Base-by-base conservation (phyloP, 2,797 vertebrate species). In the Epinephelus awoara region DNA sequence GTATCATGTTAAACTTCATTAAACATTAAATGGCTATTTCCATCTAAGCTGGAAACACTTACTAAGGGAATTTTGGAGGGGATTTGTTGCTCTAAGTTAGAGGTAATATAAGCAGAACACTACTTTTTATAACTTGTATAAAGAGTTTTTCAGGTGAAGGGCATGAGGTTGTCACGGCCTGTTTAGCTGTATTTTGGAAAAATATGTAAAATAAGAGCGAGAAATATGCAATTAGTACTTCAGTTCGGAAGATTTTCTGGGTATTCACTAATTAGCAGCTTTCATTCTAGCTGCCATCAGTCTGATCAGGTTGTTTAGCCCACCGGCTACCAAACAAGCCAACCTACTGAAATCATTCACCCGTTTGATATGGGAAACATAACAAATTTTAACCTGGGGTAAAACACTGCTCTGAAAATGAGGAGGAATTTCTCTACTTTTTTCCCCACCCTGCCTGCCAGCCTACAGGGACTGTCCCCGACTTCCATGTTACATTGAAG, bases 281-380 rank as follows among this genome's bases (percentile, higher is more conserved):
- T 57, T 75, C 46, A 64, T 68, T 82, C 42, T 52, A 21, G 52
- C 64, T 71, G 62, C 62, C 75, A 52, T 84, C 73, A 54, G 67
- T 77, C 21, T 76, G 71, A 89, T 83, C 67, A 70, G 75, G 76
- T 82, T 89, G 85, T 89, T 91, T 85, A 79, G 85, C 85, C 87
- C 70, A 27, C 38, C n/a, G 83, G 88, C 86, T 63, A 79, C 51
- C 38, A 85, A 91, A 90, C 86, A 88, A 71, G 29, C 72, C 77
- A 73, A 77, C 59, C 66, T 57, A 42, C 73, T 67, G 49, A 84
- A 72, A 84, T 77, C 74, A 69, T 63, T 72, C 34, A 55, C 38
- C 19, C 29, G 19, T 80, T 61, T 72, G 15, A 85, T 64, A 46
- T 64, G 70, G 25, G 61, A 71, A 79, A 80, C 64, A 57, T 19